Conservation (phyloP, 2,113 vertebrate species). For the Periophthalmus modestus region DNA sequence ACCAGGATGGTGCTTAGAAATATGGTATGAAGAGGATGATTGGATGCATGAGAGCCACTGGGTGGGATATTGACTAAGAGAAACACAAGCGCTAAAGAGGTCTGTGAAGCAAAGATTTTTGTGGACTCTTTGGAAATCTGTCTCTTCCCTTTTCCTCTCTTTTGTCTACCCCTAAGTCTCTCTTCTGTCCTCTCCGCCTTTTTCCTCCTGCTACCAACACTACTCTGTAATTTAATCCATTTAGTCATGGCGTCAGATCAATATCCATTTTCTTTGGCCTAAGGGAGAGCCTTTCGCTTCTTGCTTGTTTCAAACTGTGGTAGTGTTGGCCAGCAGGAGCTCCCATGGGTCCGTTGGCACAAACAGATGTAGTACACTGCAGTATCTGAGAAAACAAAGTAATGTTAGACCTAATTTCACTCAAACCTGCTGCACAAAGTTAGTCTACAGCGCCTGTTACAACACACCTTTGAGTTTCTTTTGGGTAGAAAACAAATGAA, state of each 20-base stretch:
- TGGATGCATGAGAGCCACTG: constrained; percentile 18
- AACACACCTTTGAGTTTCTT: not conserved
- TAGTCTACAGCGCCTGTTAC: not conserved
- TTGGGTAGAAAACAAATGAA: not conserved
- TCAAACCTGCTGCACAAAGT: constrained; percentile 14
- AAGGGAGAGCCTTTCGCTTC: constrained; percentile 52
- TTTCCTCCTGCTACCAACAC: constrained; percentile 48
- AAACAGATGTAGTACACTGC: constrained; percentile 49
- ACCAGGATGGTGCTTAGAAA: constrained; percentile 32
- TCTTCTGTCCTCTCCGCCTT: constrained; percentile 21
- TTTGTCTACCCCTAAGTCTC: constrained; percentile 31
- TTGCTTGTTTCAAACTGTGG: constrained; percentile 50
- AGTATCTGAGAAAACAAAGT: constrained; percentile 49
- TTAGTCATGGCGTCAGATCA: constrained; percentile 73
- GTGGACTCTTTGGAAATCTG: constrained; percentile 24
- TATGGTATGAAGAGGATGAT: constrained; percentile 26
- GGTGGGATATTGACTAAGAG: constrained; percentile 42
- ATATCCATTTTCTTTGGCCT: constrained; percentile 71
- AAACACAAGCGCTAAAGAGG: constrained; percentile 23
- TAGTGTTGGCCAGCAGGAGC: constrained; percentile 57
- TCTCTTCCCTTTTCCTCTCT: constrained; percentile 15
- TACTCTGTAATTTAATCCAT: constrained; percentile 73
- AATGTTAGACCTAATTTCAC: constrained; percentile 27
- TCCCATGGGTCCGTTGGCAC: constrained; percentile 45
- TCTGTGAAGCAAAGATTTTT: constrained; percentile 33